A percentile compares a stretch with the other conserved stretches of the same genome.
Evolutionary conservation across 2,797 vertebrate genomes (phyloP).

Genomic region (Chloroceryle amazona): DNA sequence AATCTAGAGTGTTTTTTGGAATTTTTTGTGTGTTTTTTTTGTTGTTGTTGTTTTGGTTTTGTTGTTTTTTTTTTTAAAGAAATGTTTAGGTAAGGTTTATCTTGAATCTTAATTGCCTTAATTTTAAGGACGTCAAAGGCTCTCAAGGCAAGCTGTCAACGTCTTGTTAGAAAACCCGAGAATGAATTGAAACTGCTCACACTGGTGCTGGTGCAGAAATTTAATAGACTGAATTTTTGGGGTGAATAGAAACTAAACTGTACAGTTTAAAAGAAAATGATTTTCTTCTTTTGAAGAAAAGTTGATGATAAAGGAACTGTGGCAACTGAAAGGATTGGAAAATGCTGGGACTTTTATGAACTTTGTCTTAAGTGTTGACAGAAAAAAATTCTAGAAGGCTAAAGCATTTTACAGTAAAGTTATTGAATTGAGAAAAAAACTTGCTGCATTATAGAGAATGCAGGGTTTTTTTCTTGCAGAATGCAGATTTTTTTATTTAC

Average conservation of each 20-base stretch:
- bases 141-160: conserved; percentile 91
- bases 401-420: conserved; percentile 92
- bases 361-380: conserved; percentile 89
- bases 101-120: conserved; percentile 99
- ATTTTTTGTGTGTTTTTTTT: conserved; percentile 59
- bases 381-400: conserved; percentile 86
- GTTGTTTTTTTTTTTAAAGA: conserved; percentile 84
- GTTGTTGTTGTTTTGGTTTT: conserved; percentile 81
- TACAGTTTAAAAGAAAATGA: conserved; percentile 95
- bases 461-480: conserved; percentile 88
- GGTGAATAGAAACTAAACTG: conserved; percentile 90
- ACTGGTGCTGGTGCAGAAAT: conserved; percentile 86
- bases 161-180: conserved; percentile 86
- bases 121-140: conserved; percentile 95
- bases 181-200: conserved; percentile 85
- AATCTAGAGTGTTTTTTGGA: conserved; percentile 77
- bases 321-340: conserved; percentile 87
- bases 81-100: conserved; percentile 94
- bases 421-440: conserved; percentile 84
- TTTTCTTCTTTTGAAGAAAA: conserved; percentile 97
- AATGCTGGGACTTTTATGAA: conserved; percentile 90
- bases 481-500: conserved; percentile 92
- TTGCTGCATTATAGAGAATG: conserved; percentile 90
- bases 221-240: conserved; percentile 86
- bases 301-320: conserved; percentile 93